Conservation (phyloP, 2,113 vertebrate species). For the Catharus fuscescens region DNA sequence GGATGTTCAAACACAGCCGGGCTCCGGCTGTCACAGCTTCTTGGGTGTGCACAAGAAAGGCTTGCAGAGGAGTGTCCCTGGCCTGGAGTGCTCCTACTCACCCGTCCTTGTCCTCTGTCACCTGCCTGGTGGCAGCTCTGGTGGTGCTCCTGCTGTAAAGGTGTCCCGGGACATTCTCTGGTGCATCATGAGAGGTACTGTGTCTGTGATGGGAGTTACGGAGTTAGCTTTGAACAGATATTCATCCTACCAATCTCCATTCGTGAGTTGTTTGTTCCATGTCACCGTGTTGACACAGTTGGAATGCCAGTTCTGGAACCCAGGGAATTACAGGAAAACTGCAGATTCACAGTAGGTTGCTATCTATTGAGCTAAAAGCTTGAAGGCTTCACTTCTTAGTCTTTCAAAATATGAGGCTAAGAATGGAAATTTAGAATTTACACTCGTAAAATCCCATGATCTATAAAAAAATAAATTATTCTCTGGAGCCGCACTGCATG, state of each 20-base stretch:
- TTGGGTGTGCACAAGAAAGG: accelerated
- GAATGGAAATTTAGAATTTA: neutral
- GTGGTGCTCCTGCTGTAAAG: neutral
- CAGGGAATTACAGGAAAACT: neutral
- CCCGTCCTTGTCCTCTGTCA: accelerated
- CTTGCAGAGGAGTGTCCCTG: neutral
- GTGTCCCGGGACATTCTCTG: accelerated
- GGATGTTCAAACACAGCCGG: accelerated
- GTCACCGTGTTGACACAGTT: accelerated
- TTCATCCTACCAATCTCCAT: accelerated
- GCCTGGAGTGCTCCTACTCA: accelerated
- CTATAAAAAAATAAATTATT: neutral
- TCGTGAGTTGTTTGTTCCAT: accelerated
- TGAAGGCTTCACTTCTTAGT: neutral
- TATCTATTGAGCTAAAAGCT: neutral
- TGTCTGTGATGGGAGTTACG: accelerated
- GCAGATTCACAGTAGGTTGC: neutral
- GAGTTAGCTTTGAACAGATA: neutral
- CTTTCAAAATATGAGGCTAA: neutral
- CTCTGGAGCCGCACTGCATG: neutral
- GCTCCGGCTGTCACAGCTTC: neutral
- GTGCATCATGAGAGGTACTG: accelerated
- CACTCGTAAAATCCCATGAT: neutral
- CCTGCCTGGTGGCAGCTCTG: neutral
- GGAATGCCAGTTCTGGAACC: neutral